Evolutionary conservation across 2,888 invertebrate genomes (phyloP).

Genomic region (Melolontha melolontha): DNA sequence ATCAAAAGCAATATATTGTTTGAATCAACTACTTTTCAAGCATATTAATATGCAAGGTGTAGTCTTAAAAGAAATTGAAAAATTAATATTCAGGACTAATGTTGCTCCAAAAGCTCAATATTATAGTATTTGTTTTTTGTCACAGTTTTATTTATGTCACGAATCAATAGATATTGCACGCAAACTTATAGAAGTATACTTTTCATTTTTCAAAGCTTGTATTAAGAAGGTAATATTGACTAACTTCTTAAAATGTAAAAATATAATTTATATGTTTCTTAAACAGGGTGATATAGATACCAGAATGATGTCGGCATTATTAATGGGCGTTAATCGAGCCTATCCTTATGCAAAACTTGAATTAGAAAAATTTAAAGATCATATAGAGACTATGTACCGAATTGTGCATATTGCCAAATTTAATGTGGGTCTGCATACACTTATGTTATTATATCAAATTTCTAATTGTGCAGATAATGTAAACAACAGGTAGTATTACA

Average conservation of each 20-base stretch:
- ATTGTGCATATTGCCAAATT: constrained; percentile 85
- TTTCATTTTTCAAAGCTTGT: constrained; percentile 94
- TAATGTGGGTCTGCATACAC: constrained; percentile 72
- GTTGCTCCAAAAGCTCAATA: constrained; percentile 89
- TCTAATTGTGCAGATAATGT: constrained; percentile 68
- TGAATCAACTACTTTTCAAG: constrained; percentile 83
- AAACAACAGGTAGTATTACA: constrained; percentile 69
- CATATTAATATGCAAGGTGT: constrained; percentile 95
- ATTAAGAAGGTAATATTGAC: constrained; percentile 76
- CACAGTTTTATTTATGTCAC: constrained; percentile 82
- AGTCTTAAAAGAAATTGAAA: constrained; percentile 89
- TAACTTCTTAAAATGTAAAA: constrained; percentile 1
- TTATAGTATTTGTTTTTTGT: constrained; percentile 92
- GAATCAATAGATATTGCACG: constrained; percentile 83
- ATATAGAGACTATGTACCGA: constrained; percentile 83
- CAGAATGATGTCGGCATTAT: constrained; percentile 84
- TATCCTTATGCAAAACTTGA: constrained; percentile 84
- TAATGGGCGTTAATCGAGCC: constrained; percentile 86
- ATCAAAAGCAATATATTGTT: constrained; percentile 86
- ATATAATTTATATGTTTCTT: constrained; percentile 47
- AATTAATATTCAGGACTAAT: constrained; percentile 86
- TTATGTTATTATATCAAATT: constrained; percentile 74
- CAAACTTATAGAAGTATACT: constrained; percentile 90
- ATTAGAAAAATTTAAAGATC: constrained; percentile 70
- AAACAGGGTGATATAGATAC: constrained; percentile 80